A percentile compares a stretch with the other conserved stretches of the same genome.
Conservation (phyloP, 1,140 invertebrate species). For the Drosophila carrolli region DNA sequence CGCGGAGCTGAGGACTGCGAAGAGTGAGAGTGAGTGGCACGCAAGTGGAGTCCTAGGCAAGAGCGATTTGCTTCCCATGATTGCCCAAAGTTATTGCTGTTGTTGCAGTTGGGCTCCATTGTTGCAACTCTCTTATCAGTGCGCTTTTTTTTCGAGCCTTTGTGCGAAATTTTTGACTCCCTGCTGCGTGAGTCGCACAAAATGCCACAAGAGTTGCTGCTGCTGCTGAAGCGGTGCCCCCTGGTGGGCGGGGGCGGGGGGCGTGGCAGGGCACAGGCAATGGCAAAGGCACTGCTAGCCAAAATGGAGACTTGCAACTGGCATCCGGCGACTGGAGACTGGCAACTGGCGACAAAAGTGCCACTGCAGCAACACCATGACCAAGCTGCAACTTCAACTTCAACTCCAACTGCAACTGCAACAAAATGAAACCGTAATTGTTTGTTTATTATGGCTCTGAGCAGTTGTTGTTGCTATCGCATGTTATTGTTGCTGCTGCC, state of each 20-base stretch:
- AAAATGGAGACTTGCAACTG: constrained; percentile 30
- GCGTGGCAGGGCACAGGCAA: constrained; percentile 1
- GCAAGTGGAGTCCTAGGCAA: not conserved
- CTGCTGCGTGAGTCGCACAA: constrained; percentile 66
- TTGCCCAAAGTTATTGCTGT: constrained; percentile 41
- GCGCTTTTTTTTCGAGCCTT: constrained; percentile 34
- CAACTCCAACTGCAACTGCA: constrained; percentile 9
- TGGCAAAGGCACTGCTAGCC: constrained; percentile 13
- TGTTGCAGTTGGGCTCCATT: constrained; percentile 44
- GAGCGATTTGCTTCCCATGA: constrained; percentile 40
- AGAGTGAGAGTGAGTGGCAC: constrained; percentile 6
- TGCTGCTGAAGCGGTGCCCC: constrained; percentile 14
- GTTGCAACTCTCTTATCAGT: constrained; percentile 64
- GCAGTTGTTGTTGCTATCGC: constrained; percentile 41
- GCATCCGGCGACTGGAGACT: not conserved
- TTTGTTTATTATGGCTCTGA: constrained; percentile 75
- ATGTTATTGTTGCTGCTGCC: constrained; percentile 41
- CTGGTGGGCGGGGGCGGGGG: constrained; percentile 7
- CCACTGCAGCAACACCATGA: constrained; percentile 17
- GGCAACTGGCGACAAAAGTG: constrained; percentile 8
- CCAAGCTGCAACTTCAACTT: not conserved
- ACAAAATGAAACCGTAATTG: constrained; percentile 69
- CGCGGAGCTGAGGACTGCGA: not conserved
- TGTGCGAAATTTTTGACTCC: constrained; percentile 68
- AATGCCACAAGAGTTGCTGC: constrained; percentile 68